Conservation (phyloP, 64 coral and sea anemone species). For the Montipora sp. region DNA sequence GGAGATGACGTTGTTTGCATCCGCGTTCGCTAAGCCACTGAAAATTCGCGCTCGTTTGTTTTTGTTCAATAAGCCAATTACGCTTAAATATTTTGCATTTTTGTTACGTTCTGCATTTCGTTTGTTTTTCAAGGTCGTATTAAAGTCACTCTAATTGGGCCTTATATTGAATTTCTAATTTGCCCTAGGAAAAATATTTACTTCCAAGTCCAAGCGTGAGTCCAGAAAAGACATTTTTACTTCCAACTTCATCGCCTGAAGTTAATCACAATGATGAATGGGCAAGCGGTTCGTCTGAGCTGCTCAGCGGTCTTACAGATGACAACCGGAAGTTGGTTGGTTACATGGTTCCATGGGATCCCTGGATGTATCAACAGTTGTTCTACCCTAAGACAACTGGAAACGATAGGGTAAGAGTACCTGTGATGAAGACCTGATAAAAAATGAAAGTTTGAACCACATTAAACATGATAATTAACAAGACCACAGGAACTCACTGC, state of each 20-base stretch:
- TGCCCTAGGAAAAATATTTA: constrained; percentile 63
- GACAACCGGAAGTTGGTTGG: constrained; percentile 63
- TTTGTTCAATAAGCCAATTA: too few relatives aligned
- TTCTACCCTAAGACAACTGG: background rate
- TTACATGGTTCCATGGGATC: constrained; percentile 71
- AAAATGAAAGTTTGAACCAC: too few relatives aligned
- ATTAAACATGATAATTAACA: background rate
- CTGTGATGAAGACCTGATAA: too few relatives aligned
- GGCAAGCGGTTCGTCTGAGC: constrained; percentile 45
- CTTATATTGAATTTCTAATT: background rate
- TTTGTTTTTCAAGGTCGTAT: too few relatives aligned
- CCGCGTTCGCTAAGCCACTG: too few relatives aligned
- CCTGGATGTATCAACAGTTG: constrained; percentile 33
- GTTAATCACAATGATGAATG: constrained; percentile 33
- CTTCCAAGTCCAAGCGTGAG: constrained; percentile 34
- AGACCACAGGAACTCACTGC: background rate
- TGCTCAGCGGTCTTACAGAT: constrained; percentile 66
- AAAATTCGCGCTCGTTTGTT: too few relatives aligned
- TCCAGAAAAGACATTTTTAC: background rate
- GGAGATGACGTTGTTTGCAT: too few relatives aligned
- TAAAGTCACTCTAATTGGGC: too few relatives aligned
- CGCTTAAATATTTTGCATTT: too few relatives aligned
- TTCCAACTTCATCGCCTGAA: background rate
- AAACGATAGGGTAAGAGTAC: background rate
- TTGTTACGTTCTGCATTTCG: too few relatives aligned